phyloP scores from a whole-genome alignment of 1,140 invertebrate species.

The Danaus melanippus region DNA sequence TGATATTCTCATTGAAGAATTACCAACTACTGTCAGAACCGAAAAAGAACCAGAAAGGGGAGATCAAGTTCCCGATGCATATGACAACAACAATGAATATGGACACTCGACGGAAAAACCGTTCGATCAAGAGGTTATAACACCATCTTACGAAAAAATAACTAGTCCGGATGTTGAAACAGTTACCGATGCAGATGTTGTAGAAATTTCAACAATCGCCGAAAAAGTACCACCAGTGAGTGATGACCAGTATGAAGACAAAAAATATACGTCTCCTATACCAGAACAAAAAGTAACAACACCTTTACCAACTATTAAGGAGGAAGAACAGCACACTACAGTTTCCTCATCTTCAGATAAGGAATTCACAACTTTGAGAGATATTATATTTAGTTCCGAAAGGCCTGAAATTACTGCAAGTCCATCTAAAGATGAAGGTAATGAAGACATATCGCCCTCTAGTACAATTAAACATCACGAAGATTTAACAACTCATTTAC shows the following conservation, averaged over 20 bases:
- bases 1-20: constrained; percentile 19
- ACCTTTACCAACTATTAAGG: constrained; percentile 5
- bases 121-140: constrained; percentile 13
- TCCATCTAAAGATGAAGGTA: constrained; percentile 29
- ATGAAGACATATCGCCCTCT: constrained; percentile 9
- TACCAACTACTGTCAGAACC: constrained; percentile 19
- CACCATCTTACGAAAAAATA: constrained; percentile 5
- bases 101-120: constrained; percentile 9
- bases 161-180: constrained; percentile 3
- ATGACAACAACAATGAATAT: constrained; percentile 18
- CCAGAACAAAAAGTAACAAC: background rate
- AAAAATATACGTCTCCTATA: too few relatives aligned
- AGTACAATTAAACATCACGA: constrained; percentile 29
- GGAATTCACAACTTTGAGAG: constrained; percentile 13
- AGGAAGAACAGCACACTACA: constrained; percentile 4
- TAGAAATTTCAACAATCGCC: constrained; percentile 1
- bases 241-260: too few relatives aligned
- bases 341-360: background rate
- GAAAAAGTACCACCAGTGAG: too few relatives aligned
- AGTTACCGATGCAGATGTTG: constrained; percentile 4
- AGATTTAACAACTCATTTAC: constrained; percentile 27
- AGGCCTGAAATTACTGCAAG: constrained; percentile 24
- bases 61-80: constrained; percentile 21
- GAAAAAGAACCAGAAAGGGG: constrained; percentile 27
- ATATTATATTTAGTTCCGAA: constrained; percentile 15